Conservation (phyloP, 2,888 invertebrate species). For the Temnothorax ravouxi region DNA sequence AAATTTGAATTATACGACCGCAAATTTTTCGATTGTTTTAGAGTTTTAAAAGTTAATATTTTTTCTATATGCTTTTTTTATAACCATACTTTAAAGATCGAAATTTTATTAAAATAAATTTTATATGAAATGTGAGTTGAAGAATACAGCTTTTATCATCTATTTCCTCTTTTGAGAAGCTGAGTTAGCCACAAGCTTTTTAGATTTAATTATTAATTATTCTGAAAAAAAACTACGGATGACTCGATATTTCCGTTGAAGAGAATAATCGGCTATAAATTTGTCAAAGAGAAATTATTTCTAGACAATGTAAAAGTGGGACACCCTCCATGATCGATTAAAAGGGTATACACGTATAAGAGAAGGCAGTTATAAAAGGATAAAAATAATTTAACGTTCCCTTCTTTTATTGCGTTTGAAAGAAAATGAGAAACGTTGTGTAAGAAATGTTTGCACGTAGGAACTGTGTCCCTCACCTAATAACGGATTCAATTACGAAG, state of each 20-base stretch:
- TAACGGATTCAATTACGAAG: conserved; percentile 61
- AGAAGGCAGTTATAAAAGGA: neutral
- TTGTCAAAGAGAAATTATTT: conserved; percentile 2
- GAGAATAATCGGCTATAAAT: neutral
- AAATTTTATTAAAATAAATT: conserved; percentile 9
- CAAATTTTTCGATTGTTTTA: neutral
- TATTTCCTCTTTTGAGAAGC: neutral
- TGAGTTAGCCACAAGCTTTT: conserved; percentile 2
- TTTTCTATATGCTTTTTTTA: neutral
- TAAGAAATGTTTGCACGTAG: conserved; percentile 29
- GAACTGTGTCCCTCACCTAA: conserved; percentile 53
- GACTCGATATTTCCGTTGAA: conserved; percentile 3
- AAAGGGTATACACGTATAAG: neutral
- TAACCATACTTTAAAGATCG: neutral
- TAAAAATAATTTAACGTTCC: conserved; percentile 20
- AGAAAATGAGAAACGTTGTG: conserved; percentile 44
- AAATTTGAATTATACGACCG: neutral
- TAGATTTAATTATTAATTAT: conserved; percentile 2
- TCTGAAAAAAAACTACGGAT: neutral
- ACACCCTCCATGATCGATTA: neutral
- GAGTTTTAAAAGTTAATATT: neutral
- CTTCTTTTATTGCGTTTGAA: conserved; percentile 38
- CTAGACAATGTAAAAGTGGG: conserved; percentile 7
- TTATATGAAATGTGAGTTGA: neutral
- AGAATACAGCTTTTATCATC: neutral